Base-by-base conservation (phyloP, 2,113 vertebrate genomes). In the Corynorhinus townsendii region DNA sequence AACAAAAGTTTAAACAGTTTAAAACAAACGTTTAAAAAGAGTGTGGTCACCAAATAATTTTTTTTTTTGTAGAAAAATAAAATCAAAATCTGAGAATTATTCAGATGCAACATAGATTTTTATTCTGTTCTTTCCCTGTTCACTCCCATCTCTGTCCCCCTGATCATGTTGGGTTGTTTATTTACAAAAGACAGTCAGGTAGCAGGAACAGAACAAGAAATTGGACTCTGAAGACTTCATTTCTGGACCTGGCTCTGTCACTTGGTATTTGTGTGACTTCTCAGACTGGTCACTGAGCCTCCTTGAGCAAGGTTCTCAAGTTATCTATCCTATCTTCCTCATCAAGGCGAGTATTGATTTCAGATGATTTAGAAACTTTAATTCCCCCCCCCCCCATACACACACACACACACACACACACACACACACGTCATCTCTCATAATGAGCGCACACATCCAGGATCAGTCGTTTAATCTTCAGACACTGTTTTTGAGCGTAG, bases 1-100 rank as follows among this genome's bases (percentile, higher is more conserved):
- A 95, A 73, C 79, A 92, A 94, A 76, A 81, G 47, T 85, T 96
- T 73, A 71, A 95, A 90, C 30, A 82, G 92, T 92, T 86, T 56
- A 52, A 47, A 95, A 72, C 77, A 93, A 95, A 75, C 71, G 33
- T 80, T 96, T 76, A 64, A 94, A 43, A 95, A 43, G 91, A 82
- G 20, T 79, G 5, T 93, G 83, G 45, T 76, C 71, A 86, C 75
- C 33, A 85, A 68, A 83, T 72, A 77, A 72, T 94, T n/a, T n/a
- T n/a, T n/a, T n/a, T n/a, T n/a, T n/a, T n/a, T 96, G 52, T 90
- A 89, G 52, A 94, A 92, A 94, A 82, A n/a, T 52, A 80, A 82
- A 93, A 82, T 76, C 81, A 84, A 92, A 93, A 73, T 85, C 10
- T 54, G 54, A 80, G 89, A 89, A 86, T 38, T 80, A 66, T 24